phyloP scores from a whole-genome alignment of 2,113 vertebrate species.

The Paratilapia polleni region DNA sequence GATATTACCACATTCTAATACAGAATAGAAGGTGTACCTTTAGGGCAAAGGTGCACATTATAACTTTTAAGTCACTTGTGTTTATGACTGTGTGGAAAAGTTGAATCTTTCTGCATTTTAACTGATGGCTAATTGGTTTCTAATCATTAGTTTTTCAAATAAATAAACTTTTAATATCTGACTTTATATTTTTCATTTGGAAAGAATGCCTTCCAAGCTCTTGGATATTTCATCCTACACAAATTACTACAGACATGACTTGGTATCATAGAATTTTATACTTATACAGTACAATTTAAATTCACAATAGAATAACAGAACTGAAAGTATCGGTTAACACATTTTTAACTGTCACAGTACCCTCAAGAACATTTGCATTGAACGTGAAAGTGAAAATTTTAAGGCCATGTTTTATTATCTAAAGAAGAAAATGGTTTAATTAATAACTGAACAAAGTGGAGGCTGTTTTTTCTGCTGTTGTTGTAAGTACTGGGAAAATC shows the following conservation, averaged over 20 bases:
- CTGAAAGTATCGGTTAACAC: rapidly evolving
- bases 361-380: background rate
- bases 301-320: rapidly evolving
- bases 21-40: rapidly evolving
- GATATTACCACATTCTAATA: rapidly evolving
- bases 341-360: rapidly evolving
- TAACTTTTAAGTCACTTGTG: rapidly evolving
- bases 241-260: background rate
- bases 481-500: too few relatives aligned
- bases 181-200: rapidly evolving
- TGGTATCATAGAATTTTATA: rapidly evolving
- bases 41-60: background rate
- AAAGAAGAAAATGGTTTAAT: too few relatives aligned
- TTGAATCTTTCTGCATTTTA: background rate
- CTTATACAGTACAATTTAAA: background rate
- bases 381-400: rapidly evolving
- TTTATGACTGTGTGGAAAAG: too few relatives aligned
- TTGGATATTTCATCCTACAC: too few relatives aligned
- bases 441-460: too few relatives aligned
- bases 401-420: rapidly evolving
- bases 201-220: too few relatives aligned
- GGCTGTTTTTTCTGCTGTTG: too few relatives aligned
- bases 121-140: background rate
- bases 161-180: background rate
- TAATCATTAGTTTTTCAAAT: rapidly evolving